Base-by-base conservation (phyloP, 2,113 vertebrate genomes). In the Vimba vimba region DNA sequence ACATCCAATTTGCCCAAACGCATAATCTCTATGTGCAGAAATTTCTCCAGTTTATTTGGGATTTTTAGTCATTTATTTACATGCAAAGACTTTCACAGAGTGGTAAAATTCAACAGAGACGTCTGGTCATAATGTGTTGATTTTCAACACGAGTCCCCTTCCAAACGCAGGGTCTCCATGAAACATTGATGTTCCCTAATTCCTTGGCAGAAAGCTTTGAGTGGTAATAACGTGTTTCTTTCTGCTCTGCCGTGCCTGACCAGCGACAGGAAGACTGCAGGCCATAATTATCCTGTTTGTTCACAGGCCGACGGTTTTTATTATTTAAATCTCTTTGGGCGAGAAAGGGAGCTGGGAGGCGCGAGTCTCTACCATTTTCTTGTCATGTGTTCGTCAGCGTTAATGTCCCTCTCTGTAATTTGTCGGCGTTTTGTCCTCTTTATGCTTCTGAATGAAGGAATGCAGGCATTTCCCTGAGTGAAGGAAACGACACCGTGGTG, bases 271-370 rank as follows among this genome's bases (percentile, higher is more conserved):
- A 94, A 93, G 93, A 94, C 95, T 94, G 93, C 92, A 91, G 95
- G 95, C 95, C 94, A 95, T 95, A 95, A 96, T 96, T 95, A 95
- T 95, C 94, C 94, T 95, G 94, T 95, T 95, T 96, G 94, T 96
- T 95, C 94, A 93, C 92, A 94, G 93, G 92, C 93, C 92, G 92
- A 92, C 91, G 91, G 91, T 93, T 94, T 95, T 95, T 94, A 95
- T 96, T 95, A 96, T 96, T 95, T 95, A 96, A 95, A 95, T 95
- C 94, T 95, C 95, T 93, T 89, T 94, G 92, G 94, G 95, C 93
- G 92, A 93, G 89, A 83, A 91, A 93, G 93, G 91, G 92, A 91
- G 93, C 92, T 93, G 90, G 93, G 93, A 94, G 93, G 92, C 89
- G 88, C 90, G 87, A 91, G 92, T 93, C 93, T 91, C 87, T 87